phyloP scores from a whole-genome alignment of 2,113 vertebrate genomes.

The Arothron firmamentum region DNA sequence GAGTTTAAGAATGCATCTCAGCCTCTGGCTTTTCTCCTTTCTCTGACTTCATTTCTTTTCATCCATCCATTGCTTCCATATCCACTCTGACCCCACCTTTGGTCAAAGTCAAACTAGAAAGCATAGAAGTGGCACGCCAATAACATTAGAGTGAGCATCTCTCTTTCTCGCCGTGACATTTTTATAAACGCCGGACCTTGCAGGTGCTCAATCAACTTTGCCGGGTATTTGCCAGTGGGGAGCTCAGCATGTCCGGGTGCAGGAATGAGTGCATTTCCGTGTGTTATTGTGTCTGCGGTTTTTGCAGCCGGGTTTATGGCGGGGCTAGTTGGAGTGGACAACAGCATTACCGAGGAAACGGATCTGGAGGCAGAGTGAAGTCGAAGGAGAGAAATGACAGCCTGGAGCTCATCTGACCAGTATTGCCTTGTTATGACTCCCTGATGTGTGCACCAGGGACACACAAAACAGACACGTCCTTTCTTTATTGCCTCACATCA shows the following conservation, averaged over 20 bases:
- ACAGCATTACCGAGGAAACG: constrained; percentile 55
- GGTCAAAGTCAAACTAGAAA: constrained; percentile 41
- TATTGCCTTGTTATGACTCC: constrained; percentile 67
- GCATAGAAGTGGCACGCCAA: constrained; percentile 58
- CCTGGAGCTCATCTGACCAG: constrained; percentile 64
- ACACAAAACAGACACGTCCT: constrained; percentile 59
- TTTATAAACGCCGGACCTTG: constrained; percentile 62
- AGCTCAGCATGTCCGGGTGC: constrained; percentile 25
- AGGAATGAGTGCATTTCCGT: constrained; percentile 6
- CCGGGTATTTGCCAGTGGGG: constrained; percentile 37
- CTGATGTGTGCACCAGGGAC: constrained; percentile 61
- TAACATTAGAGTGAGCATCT: constrained; percentile 67
- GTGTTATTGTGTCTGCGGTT: constrained; percentile 41
- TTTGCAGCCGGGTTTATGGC: constrained; percentile 43
- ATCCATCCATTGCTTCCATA: neutral
- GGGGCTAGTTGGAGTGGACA: constrained; percentile 58
- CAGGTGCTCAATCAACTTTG: constrained; percentile 65
- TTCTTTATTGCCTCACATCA: constrained; percentile 63
- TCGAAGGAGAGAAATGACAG: constrained; percentile 68
- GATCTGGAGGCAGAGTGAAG: constrained; percentile 61
- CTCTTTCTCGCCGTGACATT: constrained; percentile 62
- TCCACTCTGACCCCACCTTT: constrained; percentile 21
- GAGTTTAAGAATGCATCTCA: constrained; percentile 34
- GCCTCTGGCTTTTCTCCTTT: constrained; percentile 6
- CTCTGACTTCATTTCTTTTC: constrained; percentile 20